phyloP scores from a whole-genome alignment of 2,113 vertebrate species.

The Perca fluviatilis region DNA sequence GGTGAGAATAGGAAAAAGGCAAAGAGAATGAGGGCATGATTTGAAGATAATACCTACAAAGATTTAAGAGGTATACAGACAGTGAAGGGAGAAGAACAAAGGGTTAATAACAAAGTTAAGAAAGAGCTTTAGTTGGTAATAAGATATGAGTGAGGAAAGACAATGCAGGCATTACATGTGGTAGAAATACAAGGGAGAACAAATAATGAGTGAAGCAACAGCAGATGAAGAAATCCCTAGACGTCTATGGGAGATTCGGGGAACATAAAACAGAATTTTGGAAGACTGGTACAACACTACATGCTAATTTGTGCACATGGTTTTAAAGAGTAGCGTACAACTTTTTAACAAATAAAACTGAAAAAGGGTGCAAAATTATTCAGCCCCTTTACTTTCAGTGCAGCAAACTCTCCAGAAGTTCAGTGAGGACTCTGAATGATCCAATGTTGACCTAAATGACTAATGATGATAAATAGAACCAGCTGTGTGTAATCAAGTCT shows the following conservation, averaged over 20 bases:
- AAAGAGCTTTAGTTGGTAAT: background rate
- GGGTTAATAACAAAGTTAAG: constrained; percentile 13
- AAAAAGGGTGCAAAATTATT: too few species aligned
- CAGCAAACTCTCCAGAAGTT: too few species aligned
- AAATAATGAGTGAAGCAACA: constrained; percentile 1
- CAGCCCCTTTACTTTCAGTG: too few species aligned
- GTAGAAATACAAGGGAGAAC: background rate
- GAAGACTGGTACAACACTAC: constrained; percentile 12
- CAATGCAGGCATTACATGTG: constrained; percentile 11
- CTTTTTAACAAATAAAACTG: too few species aligned
- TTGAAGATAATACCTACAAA: constrained; percentile 24
- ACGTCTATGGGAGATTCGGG: constrained; percentile 9
- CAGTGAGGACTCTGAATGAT: too few species aligned
- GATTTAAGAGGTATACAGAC: constrained; percentile 19
- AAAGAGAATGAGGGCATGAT: constrained; percentile 36
- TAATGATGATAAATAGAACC: too few species aligned
- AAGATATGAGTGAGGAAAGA: constrained; percentile 3
- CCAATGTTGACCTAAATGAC: too few species aligned
- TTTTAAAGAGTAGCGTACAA: constrained; percentile 36
- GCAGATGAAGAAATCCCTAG: constrained; percentile 25
- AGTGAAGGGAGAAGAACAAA: background rate
- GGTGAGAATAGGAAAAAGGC: constrained; percentile 32
- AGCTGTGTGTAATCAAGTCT: too few species aligned
- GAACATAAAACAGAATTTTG: constrained; percentile 50
- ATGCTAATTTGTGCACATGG: constrained; percentile 1